Evolutionary conservation across 2,797 vertebrate species (phyloP).

Genomic region (Platalea minor): DNA sequence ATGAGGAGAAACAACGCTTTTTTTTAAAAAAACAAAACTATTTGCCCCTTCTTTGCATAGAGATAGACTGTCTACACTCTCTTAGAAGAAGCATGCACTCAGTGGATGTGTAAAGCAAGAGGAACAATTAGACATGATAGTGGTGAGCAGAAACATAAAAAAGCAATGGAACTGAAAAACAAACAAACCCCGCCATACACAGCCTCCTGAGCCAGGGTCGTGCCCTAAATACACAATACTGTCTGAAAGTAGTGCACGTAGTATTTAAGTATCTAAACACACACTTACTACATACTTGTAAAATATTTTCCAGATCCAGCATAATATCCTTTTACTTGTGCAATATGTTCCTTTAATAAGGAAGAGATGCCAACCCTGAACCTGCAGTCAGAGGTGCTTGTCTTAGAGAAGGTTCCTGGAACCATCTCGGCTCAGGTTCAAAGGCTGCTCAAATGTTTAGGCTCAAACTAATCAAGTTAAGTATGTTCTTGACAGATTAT

Average conservation of each 20-base stretch:
- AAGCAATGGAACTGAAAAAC: background rate
- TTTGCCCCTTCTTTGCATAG: background rate
- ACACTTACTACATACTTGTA: background rate
- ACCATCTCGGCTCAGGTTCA: background rate
- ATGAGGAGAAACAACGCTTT: background rate
- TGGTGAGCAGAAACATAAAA: background rate
- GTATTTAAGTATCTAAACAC: background rate
- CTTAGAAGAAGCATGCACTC: background rate
- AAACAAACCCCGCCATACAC: background rate
- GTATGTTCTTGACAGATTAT: constrained; percentile 3
- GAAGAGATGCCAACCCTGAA: background rate
- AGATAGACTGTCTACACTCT: background rate
- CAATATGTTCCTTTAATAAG: background rate
- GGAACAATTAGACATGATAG: background rate
- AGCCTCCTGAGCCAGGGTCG: background rate
- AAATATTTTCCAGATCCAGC: background rate
- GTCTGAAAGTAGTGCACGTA: background rate
- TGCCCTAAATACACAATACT: background rate
- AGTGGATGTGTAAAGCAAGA: background rate
- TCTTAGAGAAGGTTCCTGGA: background rate
- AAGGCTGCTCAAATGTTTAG: constrained; percentile 34
- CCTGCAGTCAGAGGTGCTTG: background rate
- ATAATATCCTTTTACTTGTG: background rate
- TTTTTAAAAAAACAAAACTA: background rate
- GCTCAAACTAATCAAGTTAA: constrained; percentile 15